Evolutionary conservation across 2,888 invertebrate genomes (phyloP), one percentile per base, ranked within the genome.

Genomic region (Heliconius sara): DNA sequence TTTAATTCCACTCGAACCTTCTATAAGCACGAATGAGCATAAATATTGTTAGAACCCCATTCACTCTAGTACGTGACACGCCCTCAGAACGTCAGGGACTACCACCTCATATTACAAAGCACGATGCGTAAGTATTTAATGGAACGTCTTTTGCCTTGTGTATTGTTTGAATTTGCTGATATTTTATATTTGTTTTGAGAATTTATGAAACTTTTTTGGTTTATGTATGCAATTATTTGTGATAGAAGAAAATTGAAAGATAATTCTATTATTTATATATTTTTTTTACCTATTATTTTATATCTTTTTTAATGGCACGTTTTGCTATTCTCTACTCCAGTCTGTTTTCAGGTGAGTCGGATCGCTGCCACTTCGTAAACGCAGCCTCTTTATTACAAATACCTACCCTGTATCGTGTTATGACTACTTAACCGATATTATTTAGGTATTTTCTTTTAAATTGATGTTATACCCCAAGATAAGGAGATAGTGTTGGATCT

Each of bases 21-120:
- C 74, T 5, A 30, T n/a, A 67, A 73, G 78, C 78, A 74, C 68
- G 74, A 74, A 78, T 74, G 78, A 47, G 68, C 74, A 60, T 66
- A 68, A 78, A 78, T 78, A 74, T 78, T 75, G 78, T 78, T 74
- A 60, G 74, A 43, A 74, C 74, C 78, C 67, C 74, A 68, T 78
- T 78, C 65, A 65, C 57, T 39, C 34, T 70, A 74, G 63, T 68
- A 75, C 79, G 74, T 74, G 79, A 75, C 74, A 68, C 30, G 74
- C 68, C 47, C 68, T 68, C 47, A 27, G 63, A 79, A 79, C 67
- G 70, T 79, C 63, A 73, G 43, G 70, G 68, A 75, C 79, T 68
- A 70, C 47, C 68, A 68, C 68, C 67, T 75, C 57, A 78, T 78
- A 78, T 75, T 70, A 68, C 68, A 30, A 70, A 68, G 60, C 63